These are phyloP conservation scores for Lepisosteus oculatus DNA, from an alignment of 2,113 vertebrate genomes.

Conservation along the genomic window DNA sequence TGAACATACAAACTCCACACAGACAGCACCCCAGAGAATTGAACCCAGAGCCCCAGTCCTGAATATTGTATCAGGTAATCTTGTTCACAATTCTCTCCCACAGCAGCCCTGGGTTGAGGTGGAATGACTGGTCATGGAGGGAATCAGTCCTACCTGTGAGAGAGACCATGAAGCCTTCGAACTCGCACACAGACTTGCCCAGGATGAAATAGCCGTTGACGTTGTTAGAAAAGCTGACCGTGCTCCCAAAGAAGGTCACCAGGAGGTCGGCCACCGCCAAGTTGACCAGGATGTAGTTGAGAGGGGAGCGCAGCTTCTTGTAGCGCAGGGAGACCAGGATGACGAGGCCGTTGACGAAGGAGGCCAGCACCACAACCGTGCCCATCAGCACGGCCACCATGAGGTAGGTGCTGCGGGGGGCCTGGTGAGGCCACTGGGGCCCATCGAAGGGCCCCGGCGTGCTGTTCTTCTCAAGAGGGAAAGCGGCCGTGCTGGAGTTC, in stretches of 20 bases:
- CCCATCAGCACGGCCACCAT: slow-evolving; percentile 46
- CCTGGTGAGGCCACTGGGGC: slow-evolving; percentile 56
- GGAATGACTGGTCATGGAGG: too few relatives aligned
- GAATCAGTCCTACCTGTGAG: slow-evolving; percentile 46
- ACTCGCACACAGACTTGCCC: slow-evolving; percentile 23
- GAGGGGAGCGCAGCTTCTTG: slow-evolving; percentile 40
- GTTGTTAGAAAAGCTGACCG: slow-evolving; percentile 56
- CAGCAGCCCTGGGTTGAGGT: too few relatives aligned
- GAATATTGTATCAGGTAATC: too few relatives aligned
- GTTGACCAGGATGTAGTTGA: slow-evolving; percentile 60
- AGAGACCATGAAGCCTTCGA: slow-evolving; percentile 63
- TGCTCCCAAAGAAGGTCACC: slow-evolving; percentile 54
- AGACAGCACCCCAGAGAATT: too few relatives aligned
- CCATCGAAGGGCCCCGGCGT: slow-evolving; percentile 44
- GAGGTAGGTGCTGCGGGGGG: slow-evolving; percentile 25
- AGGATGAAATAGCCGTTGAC: slow-evolving; percentile 44
- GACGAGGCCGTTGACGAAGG: slow-evolving; percentile 37
- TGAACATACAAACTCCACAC: too few relatives aligned
- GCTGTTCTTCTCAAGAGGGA: rapidly evolving
- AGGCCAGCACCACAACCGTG: slow-evolving; percentile 24
- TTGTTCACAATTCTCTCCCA: too few relatives aligned
- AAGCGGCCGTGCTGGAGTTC: neutral
- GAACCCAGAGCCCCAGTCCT: too few relatives aligned
- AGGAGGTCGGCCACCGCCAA: slow-evolving; percentile 50
- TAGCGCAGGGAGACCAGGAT: slow-evolving; percentile 42